Conservation (phyloP, 2,888 invertebrate species). For the Agonopterix subpropinquella region DNA sequence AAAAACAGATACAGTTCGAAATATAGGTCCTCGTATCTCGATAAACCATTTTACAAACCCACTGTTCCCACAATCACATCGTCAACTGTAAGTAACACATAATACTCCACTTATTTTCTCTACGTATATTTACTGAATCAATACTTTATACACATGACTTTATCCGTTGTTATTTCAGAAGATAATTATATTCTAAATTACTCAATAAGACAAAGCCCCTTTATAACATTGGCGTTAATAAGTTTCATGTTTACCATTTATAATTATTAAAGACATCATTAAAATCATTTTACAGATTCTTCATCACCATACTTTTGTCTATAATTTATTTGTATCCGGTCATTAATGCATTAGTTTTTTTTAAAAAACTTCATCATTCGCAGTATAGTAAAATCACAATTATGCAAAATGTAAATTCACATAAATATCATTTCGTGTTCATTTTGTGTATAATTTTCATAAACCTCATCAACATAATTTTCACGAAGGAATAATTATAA, state of each 20-base stretch:
- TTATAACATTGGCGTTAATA: constrained; percentile 63
- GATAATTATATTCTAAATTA: too few species aligned
- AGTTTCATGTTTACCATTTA: neutral
- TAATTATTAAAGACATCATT: constrained; percentile 2
- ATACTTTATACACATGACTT: too few species aligned
- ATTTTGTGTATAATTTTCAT: too few species aligned
- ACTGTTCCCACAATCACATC: constrained; percentile 77
- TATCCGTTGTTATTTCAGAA: too few species aligned
- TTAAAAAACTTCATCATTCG: too few species aligned
- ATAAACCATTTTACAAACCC: constrained; percentile 77
- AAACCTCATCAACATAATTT: too few species aligned
- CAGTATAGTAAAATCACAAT: too few species aligned
- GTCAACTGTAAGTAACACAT: constrained; percentile 62
- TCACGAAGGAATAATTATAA: constrained; percentile 25
- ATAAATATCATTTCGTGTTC: too few species aligned
- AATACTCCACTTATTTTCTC: constrained; percentile 1
- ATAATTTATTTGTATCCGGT: neutral
- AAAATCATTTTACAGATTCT: neutral
- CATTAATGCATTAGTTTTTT: too few species aligned
- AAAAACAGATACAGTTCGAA: constrained; percentile 76
- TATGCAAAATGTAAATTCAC: too few species aligned
- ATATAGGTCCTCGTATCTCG: constrained; percentile 70
- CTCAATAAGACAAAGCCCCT: constrained; percentile 55
- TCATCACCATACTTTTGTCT: neutral
- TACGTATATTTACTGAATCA: too few species aligned